These are phyloP conservation scores for Xylota segnis DNA, from an alignment of 2,888 invertebrate genomes.

Conservation along the genomic window DNA sequence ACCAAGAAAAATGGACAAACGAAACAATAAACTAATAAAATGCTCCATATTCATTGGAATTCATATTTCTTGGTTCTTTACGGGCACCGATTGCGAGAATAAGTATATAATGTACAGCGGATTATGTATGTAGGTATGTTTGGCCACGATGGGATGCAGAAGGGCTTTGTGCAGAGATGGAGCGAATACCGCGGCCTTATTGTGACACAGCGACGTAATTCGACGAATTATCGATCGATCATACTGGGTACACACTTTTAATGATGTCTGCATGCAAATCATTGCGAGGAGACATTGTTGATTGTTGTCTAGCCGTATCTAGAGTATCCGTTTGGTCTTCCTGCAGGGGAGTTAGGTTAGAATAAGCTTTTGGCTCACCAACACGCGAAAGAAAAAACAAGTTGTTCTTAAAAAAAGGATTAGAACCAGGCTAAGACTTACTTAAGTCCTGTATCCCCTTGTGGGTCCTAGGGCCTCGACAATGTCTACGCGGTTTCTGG, in stretches of 20 bases:
- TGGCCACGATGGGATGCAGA: background rate
- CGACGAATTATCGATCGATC: background rate
- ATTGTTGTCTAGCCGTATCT: background rate
- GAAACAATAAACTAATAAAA: conserved; percentile 74
- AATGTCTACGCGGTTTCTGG: no score
- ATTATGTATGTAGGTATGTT: no score
- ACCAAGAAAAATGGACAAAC: conserved; percentile 44
- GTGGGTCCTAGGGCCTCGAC: no score
- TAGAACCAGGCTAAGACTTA: no score
- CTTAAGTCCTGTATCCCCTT: no score
- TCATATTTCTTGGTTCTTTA: conserved; percentile 59
- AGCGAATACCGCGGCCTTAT: background rate
- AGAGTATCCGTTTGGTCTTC: no score
- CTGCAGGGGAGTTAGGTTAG: no score
- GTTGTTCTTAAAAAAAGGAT: no score
- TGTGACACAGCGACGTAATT: background rate
- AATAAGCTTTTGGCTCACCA: no score
- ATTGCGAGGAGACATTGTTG: background rate
- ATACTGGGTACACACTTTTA: background rate
- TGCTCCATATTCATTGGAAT: conserved; percentile 71
- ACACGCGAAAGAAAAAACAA: no score
- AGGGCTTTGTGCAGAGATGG: background rate
- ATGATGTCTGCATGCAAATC: conserved; percentile 1
- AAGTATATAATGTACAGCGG: background rate
- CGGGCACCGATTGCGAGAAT: conserved; percentile 10